Evolutionary conservation across 1,140 invertebrate genomes (phyloP).

Genomic region (Zaprionus lachaisei): DNA sequence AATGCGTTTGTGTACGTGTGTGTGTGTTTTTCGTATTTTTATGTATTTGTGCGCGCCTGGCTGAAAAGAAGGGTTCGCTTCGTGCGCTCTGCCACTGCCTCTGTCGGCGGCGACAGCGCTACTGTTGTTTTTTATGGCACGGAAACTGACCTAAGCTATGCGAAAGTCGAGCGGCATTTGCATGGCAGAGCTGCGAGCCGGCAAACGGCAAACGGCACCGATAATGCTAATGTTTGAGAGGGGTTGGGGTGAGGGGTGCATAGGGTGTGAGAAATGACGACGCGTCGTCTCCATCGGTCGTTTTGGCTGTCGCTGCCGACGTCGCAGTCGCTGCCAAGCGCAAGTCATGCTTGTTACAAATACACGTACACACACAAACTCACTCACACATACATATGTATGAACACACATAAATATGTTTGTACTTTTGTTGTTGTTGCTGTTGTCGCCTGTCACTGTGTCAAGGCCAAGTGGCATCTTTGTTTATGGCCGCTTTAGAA

Average conservation of each 20-base stretch:
- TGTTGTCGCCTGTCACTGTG: conserved; percentile 69
- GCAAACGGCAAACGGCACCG: conserved; percentile 26
- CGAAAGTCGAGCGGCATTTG: conserved; percentile 61
- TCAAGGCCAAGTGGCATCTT: conserved; percentile 79
- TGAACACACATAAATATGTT: not conserved
- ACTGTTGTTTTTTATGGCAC: conserved; percentile 53
- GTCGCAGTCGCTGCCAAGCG: conserved; percentile 51
- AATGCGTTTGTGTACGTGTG: conserved; percentile 41
- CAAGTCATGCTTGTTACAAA: conserved; percentile 65
- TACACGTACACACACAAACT: conserved; percentile 15
- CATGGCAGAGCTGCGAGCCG: conserved; percentile 48
- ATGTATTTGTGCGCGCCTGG: conserved; percentile 29
- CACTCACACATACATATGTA: conserved; percentile 15
- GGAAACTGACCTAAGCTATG: conserved; percentile 78
- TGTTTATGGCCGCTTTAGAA: conserved; percentile 58
- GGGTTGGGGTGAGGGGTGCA: conserved; percentile 6
- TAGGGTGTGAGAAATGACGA: conserved; percentile 42
- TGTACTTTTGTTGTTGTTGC: conserved; percentile 36
- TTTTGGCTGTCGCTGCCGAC: conserved; percentile 2
- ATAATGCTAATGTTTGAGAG: conserved; percentile 66
- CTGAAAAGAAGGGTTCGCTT: conserved; percentile 45
- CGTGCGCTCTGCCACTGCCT: conserved; percentile 18
- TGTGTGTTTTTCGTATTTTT: conserved; percentile 27
- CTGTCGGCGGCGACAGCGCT: not conserved
- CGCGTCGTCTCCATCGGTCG: conserved; percentile 33